Percentiles rank a stretch among this genome's conserved stretches.
These are phyloP conservation scores for Callimorpha dominula DNA, from an alignment of 2,888 invertebrate species.

Conservation along the genomic window DNA sequence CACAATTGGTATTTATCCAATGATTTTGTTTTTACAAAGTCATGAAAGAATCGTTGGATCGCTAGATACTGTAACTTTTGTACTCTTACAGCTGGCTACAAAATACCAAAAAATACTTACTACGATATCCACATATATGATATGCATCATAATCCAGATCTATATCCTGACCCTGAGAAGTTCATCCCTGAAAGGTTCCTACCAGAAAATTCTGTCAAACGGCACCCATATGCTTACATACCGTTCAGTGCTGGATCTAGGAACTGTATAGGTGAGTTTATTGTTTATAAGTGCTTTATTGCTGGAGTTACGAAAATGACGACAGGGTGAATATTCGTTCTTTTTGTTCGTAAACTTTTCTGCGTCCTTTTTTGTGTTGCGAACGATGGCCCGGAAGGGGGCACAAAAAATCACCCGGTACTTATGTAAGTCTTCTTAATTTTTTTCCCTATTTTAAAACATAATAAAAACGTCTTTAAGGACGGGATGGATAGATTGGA, in stretches of 20 bases:
- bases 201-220: slow-evolving; percentile 80
- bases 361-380: too few relatives aligned
- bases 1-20: slow-evolving; percentile 1
- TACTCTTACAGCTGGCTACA: slow-evolving; percentile 68
- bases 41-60: not conserved
- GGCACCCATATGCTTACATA: slow-evolving; percentile 88
- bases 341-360: too few relatives aligned
- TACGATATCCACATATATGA: slow-evolving; percentile 86
- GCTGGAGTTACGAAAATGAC: not conserved
- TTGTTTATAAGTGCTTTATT: not conserved
- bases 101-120: slow-evolving; percentile 78
- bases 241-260: slow-evolving; percentile 90
- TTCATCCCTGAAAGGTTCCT: slow-evolving; percentile 91
- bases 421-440: too few relatives aligned
- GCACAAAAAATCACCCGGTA: too few relatives aligned
- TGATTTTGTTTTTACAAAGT: not conserved
- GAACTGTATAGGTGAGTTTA: slow-evolving; percentile 88
- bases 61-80: slow-evolving; percentile 6
- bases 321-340: too few relatives aligned
- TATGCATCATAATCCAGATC: slow-evolving; percentile 87
- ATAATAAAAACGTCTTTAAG: too few relatives aligned
- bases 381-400: too few relatives aligned
- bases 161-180: slow-evolving; percentile 88
- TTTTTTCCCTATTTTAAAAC: too few relatives aligned
- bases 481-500: too few relatives aligned